phyloP scores from a whole-genome alignment of 1,140 invertebrate genomes.

The Limonius californicus region DNA sequence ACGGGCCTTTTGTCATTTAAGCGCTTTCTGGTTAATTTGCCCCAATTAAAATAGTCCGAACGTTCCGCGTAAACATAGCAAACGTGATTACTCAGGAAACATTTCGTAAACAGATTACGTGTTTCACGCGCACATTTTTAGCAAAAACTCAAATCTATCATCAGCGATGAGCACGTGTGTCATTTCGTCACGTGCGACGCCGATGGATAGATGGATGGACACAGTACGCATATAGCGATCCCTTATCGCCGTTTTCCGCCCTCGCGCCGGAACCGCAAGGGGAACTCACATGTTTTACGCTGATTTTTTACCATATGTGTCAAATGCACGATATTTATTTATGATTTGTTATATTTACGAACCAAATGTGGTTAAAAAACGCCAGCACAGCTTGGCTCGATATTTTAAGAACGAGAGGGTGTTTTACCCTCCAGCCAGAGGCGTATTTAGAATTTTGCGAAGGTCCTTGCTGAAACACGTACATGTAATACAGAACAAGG shows the following conservation, averaged over 20 bases:
- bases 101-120: too few relatives aligned
- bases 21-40: too few relatives aligned
- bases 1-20: too few relatives aligned
- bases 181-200: background rate
- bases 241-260: background rate
- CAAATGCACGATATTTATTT: slow-evolving; percentile 10
- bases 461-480: too few relatives aligned
- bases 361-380: slow-evolving; percentile 11
- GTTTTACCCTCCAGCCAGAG: slow-evolving; percentile 10
- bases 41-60: too few relatives aligned
- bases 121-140: too few relatives aligned
- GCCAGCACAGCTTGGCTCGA: background rate
- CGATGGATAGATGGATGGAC: background rate
- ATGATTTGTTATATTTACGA: slow-evolving; percentile 12
- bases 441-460: too few relatives aligned
- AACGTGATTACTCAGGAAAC: too few relatives aligned
- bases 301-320: slow-evolving; percentile 6
- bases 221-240: background rate
- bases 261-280: background rate
- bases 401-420: slow-evolving; percentile 6
- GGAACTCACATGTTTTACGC: slow-evolving; percentile 12
- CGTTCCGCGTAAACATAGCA: too few relatives aligned
- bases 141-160: too few relatives aligned
- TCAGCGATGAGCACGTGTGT: background rate
- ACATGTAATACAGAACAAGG: too few relatives aligned